These are phyloP conservation scores for Lithophane ornitopus DNA, from an alignment of 2,888 invertebrate species.

Conservation along the genomic window DNA sequence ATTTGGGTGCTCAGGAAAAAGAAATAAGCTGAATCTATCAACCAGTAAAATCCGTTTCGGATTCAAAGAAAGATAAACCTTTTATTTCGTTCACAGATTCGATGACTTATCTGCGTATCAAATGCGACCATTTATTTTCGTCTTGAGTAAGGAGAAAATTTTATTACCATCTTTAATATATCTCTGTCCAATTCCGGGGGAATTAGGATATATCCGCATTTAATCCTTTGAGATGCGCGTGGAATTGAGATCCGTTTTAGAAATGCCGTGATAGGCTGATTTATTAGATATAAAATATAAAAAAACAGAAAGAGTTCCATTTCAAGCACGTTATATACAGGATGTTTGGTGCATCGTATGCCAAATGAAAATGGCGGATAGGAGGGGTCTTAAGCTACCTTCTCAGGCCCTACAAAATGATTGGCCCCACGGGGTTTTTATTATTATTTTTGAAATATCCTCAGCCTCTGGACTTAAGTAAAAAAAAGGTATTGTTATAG, in stretches of 20 bases:
- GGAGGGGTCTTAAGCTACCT: too few relatives aligned
- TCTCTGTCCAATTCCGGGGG: conserved; percentile 18
- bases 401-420: too few relatives aligned
- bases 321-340: neutral
- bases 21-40: conserved; percentile 1
- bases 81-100: conserved; percentile 19
- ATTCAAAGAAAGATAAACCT: conserved; percentile 22
- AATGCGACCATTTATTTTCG: conserved; percentile 48
- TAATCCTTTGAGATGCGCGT: conserved; percentile 27
- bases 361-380: too few relatives aligned
- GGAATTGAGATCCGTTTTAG: conserved; percentile 23
- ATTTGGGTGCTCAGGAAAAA: conserved; percentile 16
- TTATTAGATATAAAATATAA: too few relatives aligned
- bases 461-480: too few relatives aligned
- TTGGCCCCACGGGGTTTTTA: too few relatives aligned
- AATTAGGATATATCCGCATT: conserved; percentile 30
- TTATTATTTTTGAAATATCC: too few relatives aligned
- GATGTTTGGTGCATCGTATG: too few relatives aligned
- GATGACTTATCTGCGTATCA: conserved; percentile 24
- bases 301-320: rapidly evolving
- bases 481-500: too few relatives aligned
- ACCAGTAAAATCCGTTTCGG: conserved; percentile 9
- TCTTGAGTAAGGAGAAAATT: conserved; percentile 11
- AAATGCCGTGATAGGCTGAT: conserved; percentile 4
- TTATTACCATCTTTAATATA: conserved; percentile 39